Evolutionary conservation across 2,797 vertebrate species (phyloP), one percentile per base, ranked within the genome.

Genomic region (Xenentodon cancila): DNA sequence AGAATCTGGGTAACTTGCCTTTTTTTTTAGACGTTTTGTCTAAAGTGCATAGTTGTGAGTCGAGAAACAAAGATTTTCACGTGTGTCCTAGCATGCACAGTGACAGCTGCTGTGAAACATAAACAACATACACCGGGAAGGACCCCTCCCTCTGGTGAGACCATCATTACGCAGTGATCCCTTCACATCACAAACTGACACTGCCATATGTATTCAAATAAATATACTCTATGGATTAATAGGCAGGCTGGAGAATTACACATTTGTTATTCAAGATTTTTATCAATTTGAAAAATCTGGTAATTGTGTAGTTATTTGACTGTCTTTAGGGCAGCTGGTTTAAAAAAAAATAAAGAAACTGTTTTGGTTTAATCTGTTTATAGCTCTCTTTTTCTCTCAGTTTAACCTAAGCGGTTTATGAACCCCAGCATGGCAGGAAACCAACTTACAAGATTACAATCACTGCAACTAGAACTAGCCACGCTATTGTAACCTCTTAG

Each of bases 381-480:
- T 54, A 27, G 37, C 49, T 72, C 4, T 22, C 15, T 19, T 46
- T 67, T 47, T 49, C 19, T 53, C 53, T 66, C 48, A 63, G 49
- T 69, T 57, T 63, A 73, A 79, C 84, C 57, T 48, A 59, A 64
- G 58, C 50, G 12, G 32, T 69, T 84, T 73, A 62, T 58, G 20
- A 76, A 68, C 79, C 42, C 56, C 65, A 53, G 7, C 63, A 58
- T 66, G 73, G 59, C 68, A 27, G 56, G 47, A 34, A 67, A 71
- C 42, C 50, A 81, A 22, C 27, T 53, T 67, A 68, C 42, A 19
- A 71, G 62, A 68, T 79, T 72, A 78, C 22, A 76, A 40, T 17
- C 42, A 47, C 42, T 55, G 55, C 34, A 46, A 25, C 19, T 4
- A 0, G n/a, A 37, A 57, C n/a, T 34, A 21, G 62, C 11, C 37